These are phyloP conservation scores for Elaphurus davidianus DNA, from an alignment of 2,113 vertebrate genomes.

Conservation along the genomic window DNA sequence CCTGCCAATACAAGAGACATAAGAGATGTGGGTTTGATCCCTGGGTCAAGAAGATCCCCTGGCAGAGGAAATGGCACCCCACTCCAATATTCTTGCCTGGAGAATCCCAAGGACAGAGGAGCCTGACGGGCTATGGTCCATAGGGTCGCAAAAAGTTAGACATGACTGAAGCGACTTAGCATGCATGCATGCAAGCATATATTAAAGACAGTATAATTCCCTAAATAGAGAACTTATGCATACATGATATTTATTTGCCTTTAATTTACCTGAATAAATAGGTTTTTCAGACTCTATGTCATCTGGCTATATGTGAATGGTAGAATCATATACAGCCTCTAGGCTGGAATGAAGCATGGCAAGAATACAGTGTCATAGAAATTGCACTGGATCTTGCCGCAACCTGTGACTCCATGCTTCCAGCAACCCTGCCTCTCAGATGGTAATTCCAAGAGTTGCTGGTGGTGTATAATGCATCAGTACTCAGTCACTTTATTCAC, in stretches of 20 bases:
- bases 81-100: neutral
- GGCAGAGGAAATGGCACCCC: neutral
- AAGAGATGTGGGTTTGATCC: neutral
- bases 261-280: neutral
- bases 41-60: neutral
- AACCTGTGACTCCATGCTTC: too few species aligned
- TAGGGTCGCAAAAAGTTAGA: neutral
- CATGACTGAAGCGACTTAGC: neutral
- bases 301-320: neutral
- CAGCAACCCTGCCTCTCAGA: neutral
- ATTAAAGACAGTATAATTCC: neutral
- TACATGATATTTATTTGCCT: neutral
- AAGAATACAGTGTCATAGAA: neutral
- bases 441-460: neutral
- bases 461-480: neutral
- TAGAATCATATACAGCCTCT: neutral
- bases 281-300: neutral
- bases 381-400: neutral
- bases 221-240: neutral
- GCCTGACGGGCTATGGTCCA: neutral
- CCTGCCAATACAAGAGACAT: neutral
- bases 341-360: neutral
- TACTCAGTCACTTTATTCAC: neutral
- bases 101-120: neutral
- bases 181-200: rapidly evolving